Evolutionary conservation across 1,140 invertebrate species (phyloP), one percentile per base, ranked within the genome.

Genomic region (Helicoverpa armigera): DNA sequence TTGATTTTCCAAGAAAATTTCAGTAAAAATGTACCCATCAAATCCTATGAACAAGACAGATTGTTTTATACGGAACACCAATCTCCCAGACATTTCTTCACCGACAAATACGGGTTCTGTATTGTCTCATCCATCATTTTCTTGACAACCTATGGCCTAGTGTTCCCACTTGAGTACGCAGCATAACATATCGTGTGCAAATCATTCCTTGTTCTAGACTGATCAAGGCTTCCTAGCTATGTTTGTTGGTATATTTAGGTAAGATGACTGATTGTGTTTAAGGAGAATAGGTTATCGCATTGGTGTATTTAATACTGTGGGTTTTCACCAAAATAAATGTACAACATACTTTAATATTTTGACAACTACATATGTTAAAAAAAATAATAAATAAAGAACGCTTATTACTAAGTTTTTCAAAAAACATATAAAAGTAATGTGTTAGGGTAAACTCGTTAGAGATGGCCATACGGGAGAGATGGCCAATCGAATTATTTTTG

Each of bases 41-140:
- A 61, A 63, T 12, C 56, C n/a, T n/a, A 18, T 54, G 58, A 75
- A 29, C 12, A 50, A 75, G 56, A 61, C 50, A 18, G 54, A 75
- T 61, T 75, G 58, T 78, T 54, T 67, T 18, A 63, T 9, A 18
- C 23, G 10, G 54, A 74, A 75, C 35, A 50, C 54, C 16, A 75
- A 75, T 75, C 73, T 18, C 54, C 16, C 43, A 54, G 43, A 61
- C 12, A 56, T 56, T 73, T 73, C 70, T 73, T 73, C 70, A 75
- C 54, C 7, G 73, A 61, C 73, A 75, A 75, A 75, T 75, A 75
- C 35, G 35, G 54, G 58, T n/a, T 50, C 16, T 13, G 73, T 13
- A 50, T 61, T 61, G 53, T 75, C 73, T 75, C 73, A 75, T 75
- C 73, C 73, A 75, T 75, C 73, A 75, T 63, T 2, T 18, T 18